A percentile compares a stretch with the other conserved stretches of the same genome.
Conservation (phyloP, 2,113 vertebrate species). For the Thomomys bottae region DNA sequence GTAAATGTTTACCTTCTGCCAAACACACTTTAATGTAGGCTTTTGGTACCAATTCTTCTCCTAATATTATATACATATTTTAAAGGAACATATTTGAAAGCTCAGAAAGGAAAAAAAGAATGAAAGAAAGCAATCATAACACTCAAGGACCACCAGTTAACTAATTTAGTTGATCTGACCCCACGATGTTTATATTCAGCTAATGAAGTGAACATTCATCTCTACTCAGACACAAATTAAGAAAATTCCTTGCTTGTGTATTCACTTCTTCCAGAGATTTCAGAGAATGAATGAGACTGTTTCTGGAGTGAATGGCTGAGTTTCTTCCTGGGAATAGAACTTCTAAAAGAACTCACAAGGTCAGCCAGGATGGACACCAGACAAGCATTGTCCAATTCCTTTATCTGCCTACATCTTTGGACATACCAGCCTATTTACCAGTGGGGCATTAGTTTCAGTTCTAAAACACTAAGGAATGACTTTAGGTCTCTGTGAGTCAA, state of each 20-base stretch:
- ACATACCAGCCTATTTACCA: neutral
- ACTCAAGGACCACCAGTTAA: neutral
- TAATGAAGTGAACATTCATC: neutral
- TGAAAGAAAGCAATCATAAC: neutral
- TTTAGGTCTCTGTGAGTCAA: neutral
- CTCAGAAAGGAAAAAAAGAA: neutral
- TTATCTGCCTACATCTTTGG: neutral
- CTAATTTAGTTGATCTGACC: neutral
- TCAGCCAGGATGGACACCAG: neutral
- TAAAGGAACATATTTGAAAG: neutral
- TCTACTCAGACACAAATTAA: neutral
- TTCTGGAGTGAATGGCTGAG: neutral
- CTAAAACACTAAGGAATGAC: neutral
- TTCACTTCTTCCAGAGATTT: neutral
- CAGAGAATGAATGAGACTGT: neutral
- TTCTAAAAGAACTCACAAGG: neutral
- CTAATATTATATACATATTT: neutral
- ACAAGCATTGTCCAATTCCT: neutral
- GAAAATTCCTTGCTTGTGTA: neutral
- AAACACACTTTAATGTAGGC: neutral
- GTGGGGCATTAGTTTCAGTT: neutral
- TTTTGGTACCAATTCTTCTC: slow-evolving; percentile 25
- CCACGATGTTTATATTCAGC: neutral
- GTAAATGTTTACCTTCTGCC: neutral
- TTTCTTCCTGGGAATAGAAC: neutral